Percentiles rank a stretch among this genome's conserved stretches.
Conservation (phyloP, 2,797 vertebrate genomes). For the Leuciscus waleckii region DNA sequence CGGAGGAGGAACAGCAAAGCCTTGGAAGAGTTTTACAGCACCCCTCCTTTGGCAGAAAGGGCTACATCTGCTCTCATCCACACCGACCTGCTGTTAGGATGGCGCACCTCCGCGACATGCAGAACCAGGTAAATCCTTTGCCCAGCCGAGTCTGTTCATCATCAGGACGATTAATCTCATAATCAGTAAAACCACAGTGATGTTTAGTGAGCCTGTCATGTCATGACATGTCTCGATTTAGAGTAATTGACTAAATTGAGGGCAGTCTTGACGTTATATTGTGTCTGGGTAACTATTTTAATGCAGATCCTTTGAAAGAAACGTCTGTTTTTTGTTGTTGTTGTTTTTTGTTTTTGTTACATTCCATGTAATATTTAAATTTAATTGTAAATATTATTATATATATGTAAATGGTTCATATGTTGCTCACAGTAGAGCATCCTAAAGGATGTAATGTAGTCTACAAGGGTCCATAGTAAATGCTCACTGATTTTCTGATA, state of each 20-base stretch:
- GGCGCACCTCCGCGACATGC: constrained; percentile 83
- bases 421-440: not conserved
- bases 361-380: not conserved
- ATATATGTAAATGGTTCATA: not conserved
- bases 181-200: not conserved
- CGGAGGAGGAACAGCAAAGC: constrained; percentile 52
- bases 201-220: not conserved
- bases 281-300: not conserved
- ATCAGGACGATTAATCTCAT: not conserved
- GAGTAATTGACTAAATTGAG: not conserved
- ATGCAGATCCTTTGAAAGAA: not conserved
- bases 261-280: not conserved
- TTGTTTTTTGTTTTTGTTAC: not conserved
- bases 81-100: constrained; percentile 69
- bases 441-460: not conserved
- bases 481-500: not conserved
- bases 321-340: not conserved
- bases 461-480: not conserved
- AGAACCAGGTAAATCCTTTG: constrained; percentile 77
- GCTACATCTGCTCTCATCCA: constrained; percentile 63
- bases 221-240: not conserved
- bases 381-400: not conserved
- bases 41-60: constrained; percentile 55
- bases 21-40: constrained; percentile 59
- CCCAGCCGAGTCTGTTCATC: constrained; percentile 20